Conservation (phyloP, 2,797 vertebrate genomes). For the Pipistrellus pipistrellus region DNA sequence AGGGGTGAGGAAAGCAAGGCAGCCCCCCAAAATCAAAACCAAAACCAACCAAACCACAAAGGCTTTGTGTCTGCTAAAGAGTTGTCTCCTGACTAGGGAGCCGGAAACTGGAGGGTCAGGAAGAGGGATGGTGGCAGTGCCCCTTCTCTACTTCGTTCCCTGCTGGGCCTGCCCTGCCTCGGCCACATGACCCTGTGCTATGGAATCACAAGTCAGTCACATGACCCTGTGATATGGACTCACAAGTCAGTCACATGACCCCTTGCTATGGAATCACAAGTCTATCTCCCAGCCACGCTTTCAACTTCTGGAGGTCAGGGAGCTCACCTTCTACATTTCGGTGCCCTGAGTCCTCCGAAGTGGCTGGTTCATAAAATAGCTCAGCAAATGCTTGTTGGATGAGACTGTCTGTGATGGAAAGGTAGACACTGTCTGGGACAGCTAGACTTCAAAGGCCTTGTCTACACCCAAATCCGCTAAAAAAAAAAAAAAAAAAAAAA, state of each 20-base stretch:
- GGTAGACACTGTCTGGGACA: neutral
- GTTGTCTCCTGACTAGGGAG: neutral
- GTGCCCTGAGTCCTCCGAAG: neutral
- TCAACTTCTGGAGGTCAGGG: neutral
- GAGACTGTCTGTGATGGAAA: neutral
- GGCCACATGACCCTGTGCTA: too few relatives aligned
- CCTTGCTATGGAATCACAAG: too few relatives aligned
- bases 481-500: neutral
- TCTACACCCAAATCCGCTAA: neutral
- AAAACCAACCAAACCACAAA: neutral
- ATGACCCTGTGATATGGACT: too few relatives aligned
- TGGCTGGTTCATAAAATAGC: neutral
- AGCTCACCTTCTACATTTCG: neutral
- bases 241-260: neutral
- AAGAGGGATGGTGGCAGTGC: neutral
- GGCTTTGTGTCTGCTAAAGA: neutral
- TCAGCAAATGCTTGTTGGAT: neutral
- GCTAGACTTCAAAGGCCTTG: neutral
- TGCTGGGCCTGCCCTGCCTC: neutral
- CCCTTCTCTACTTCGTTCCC: neutral
- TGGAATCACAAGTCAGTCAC: neutral
- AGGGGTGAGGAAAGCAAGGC: neutral
- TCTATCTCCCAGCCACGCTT: neutral
- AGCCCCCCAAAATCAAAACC: neutral
- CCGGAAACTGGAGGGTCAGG: neutral